Evolutionary conservation across 1,140 invertebrate species (phyloP), one percentile per base, ranked within the genome.

Genomic region (Zaprionus vittiger): DNA sequence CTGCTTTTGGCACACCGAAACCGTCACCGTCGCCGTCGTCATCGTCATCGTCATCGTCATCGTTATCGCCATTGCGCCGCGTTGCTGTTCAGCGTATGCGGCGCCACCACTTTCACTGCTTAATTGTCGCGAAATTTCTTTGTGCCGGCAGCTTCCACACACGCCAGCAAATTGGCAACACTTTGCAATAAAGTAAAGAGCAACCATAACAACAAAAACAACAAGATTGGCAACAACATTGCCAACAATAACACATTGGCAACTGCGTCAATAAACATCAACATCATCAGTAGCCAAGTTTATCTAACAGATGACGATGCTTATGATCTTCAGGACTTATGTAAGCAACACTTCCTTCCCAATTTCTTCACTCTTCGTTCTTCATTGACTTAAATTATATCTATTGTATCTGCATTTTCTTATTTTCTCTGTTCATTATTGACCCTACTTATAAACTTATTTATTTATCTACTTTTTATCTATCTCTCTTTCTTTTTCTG

Each of bases 111-210:
- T 86, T 86, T 86, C 83, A 89, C 83, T 86, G 77, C 54, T 77
- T 86, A 86, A 86, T 86, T 86, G 83, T 86, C 84, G 84, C 83
- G 63, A 87, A 81, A 72, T 84, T 83, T 80, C 79, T 72, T 73
- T 67, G 64, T 66, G 57, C 69, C 47, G 75, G 44, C 75, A 79
- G 73, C 41, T 56, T 34, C 52, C 54, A 72, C 60, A 62, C 38
- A 41, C 20, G 12, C 2, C 22, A 26, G 41, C 41, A 47, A 47
- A 61, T 63, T 47, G 61, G 44, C 26, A 61, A 57, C 24, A 47
- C 24, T 57, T 31, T n/a, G 20, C 54, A 52, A 68, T 20, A 55
- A 69, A 38, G 28, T 47, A 34, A 34, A 34, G 31, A 34, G 31
- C 31, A 34, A 57, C 26, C 47, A 56, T 38, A 37, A 70, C 37